phyloP scores from a whole-genome alignment of 2,888 invertebrate genomes.

The Drosophila subsilvestris region DNA sequence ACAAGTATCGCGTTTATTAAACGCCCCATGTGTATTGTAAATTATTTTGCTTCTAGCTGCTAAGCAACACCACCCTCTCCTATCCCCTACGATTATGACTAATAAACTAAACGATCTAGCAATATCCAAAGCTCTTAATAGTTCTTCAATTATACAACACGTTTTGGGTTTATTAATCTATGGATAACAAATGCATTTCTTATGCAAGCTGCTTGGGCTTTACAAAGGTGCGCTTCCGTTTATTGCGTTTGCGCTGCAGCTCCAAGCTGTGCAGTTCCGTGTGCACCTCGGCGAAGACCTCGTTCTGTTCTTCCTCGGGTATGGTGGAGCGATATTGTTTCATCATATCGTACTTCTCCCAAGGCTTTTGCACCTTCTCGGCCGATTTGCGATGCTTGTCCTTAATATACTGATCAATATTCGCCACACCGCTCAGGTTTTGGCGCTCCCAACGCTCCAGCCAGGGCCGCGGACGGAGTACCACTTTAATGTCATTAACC shows the following conservation, averaged over 20 bases:
- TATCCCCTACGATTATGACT: slow-evolving; percentile 47
- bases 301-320: slow-evolving; percentile 93
- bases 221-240: slow-evolving; percentile 87
- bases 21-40: slow-evolving; percentile 51
- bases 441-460: slow-evolving; percentile 93
- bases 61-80: slow-evolving; percentile 35
- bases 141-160: slow-evolving; percentile 14
- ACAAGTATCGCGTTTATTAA: slow-evolving; percentile 91
- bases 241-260: slow-evolving; percentile 87
- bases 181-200: slow-evolving; percentile 50
- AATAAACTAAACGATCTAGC: slow-evolving; percentile 57
- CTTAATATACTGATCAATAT: slow-evolving; percentile 86
- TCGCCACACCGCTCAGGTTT: slow-evolving; percentile 89
- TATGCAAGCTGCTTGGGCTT: slow-evolving; percentile 86
- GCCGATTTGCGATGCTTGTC: slow-evolving; percentile 86
- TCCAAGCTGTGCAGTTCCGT: slow-evolving; percentile 90
- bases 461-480: slow-evolving; percentile 94
- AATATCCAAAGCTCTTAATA: slow-evolving; percentile 16
- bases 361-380: slow-evolving; percentile 88
- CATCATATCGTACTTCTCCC: slow-evolving; percentile 97
- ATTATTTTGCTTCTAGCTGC: slow-evolving; percentile 65
- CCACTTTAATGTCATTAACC: slow-evolving; percentile 90
- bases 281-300: slow-evolving; percentile 93
- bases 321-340: slow-evolving; percentile 94
- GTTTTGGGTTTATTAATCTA: slow-evolving; percentile 56